A percentile compares a stretch with the other conserved stretches of the same genome.
These are phyloP conservation scores for Drosophila sordidula DNA, from an alignment of 2,888 invertebrate species.

Conservation along the genomic window DNA sequence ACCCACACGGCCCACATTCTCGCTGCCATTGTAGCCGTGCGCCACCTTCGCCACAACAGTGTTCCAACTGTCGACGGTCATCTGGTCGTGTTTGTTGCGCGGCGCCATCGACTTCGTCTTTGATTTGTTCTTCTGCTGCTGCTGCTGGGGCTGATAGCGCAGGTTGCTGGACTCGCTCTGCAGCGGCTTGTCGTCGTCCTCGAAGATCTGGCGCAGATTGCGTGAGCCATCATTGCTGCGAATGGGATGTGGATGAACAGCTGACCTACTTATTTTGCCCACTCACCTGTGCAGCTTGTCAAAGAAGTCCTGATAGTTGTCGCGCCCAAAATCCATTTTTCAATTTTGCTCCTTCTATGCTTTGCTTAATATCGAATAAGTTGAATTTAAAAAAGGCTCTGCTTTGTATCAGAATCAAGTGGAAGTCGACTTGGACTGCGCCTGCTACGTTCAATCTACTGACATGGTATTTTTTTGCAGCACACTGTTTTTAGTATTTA, in stretches of 20 bases:
- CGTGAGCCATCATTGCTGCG: slow-evolving; percentile 25
- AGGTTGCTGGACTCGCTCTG: slow-evolving; percentile 40
- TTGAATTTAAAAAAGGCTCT: background rate
- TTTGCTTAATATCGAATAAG: background rate
- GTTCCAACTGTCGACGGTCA: slow-evolving; percentile 20
- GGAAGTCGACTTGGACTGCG: background rate
- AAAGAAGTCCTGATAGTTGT: slow-evolving; percentile 19
- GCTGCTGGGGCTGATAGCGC: slow-evolving; percentile 46
- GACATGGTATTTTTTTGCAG: background rate
- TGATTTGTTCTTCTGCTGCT: background rate
- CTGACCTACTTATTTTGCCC: background rate
- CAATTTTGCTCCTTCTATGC: background rate
- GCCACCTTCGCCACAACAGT: slow-evolving; percentile 54
- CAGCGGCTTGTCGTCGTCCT: slow-evolving; percentile 49
- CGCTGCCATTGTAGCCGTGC: slow-evolving; percentile 32
- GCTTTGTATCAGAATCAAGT: background rate
- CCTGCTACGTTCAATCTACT: background rate
- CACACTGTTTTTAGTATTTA: slow-evolving; percentile 7
- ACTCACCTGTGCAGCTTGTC: slow-evolving; percentile 29
- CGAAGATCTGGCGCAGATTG: slow-evolving; percentile 49
- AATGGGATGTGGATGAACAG: background rate
- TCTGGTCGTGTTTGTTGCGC: background rate
- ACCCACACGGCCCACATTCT: slow-evolving; percentile 84
- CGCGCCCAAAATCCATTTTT: slow-evolving; percentile 19
- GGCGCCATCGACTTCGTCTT: background rate